These are phyloP conservation scores for Paedocypris sp. DNA, from an alignment of 2,113 vertebrate species.

Conservation along the genomic window DNA sequence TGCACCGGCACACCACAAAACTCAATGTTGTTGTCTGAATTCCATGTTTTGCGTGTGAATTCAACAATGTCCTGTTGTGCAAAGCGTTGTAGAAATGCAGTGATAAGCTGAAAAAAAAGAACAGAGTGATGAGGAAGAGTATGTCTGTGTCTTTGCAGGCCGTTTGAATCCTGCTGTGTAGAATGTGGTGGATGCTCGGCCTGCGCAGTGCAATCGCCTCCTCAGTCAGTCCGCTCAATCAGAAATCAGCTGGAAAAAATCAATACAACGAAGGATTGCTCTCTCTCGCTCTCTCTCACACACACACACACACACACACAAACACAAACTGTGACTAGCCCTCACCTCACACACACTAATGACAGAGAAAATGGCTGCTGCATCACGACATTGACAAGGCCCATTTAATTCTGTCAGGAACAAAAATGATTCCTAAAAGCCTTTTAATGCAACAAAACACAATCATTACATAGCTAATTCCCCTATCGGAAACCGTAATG, in stretches of 20 bases:
- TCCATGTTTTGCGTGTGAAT: neutral
- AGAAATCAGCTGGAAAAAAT: constrained; percentile 37
- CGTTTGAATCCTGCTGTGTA: constrained; percentile 8
- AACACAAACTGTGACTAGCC: constrained; percentile 11
- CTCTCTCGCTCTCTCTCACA: neutral
- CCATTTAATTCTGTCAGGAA: constrained; percentile 7
- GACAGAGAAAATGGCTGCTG: constrained; percentile 21
- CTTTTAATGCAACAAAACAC: neutral
- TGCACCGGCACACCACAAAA: too few species aligned
- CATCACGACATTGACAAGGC: neutral
- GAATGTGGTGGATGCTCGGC: constrained; percentile 13
- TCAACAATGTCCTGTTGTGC: neutral
- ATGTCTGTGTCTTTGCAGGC: constrained; percentile 8
- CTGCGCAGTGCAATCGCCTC: constrained; percentile 10
- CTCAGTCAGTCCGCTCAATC: constrained; percentile 24
- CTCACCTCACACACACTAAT: constrained; percentile 21
- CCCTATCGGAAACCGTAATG: constrained; percentile 5
- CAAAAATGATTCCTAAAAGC: constrained; percentile 14
- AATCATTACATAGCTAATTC: constrained; percentile 8
- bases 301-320: constrained; percentile 7
- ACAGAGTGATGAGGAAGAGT: neutral
- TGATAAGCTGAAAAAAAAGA: constrained; percentile 7
- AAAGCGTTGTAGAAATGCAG: neutral
- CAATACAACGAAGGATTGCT: constrained; percentile 32
- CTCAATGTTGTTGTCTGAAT: neutral